Evolutionary conservation across 2,888 invertebrate genomes (phyloP), one percentile per base, ranked within the genome.

Genomic region (Eristalis tenax): DNA sequence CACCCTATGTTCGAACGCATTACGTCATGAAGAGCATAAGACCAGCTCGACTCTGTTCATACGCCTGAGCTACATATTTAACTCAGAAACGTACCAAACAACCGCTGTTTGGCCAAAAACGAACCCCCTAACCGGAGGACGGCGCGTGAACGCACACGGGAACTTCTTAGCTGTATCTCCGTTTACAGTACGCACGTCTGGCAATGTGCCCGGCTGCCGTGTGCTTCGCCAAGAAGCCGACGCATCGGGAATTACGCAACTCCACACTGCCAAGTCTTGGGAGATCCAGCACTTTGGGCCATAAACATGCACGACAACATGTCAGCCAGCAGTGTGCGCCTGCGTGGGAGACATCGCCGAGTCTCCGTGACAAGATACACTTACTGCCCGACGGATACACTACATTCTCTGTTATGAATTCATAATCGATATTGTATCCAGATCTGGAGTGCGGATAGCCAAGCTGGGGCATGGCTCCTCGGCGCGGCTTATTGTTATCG

Each of bases 71-170:
- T 38, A 75, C 74, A 81, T 81, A 63, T 43, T 75, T 75, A 69
- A 64, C 35, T 32, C 18, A 35, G 26, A 65, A 80, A 66, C 79
- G 79, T 73, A 26, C 43, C 22, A 69, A 69, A 81, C 57, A 75
- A 81, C 81, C 75, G 81, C 81, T 81, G 68, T 38, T 68, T 68
- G 73, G n/a, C 73, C 66, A 68, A 80, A 80, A 74, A 80, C 66
- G 68, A 68, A 61, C 38, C 18, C 56, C 38, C 26, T 6, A 61
- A 56, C 15, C 68, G 68, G 28, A 22, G 32, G 32, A 79, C 80
- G 43, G 23, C 73, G 4, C 13, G 28, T 10, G 57, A 23, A 43
- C n/a, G 26, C 26, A 28, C 68, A 6, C 63, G 64, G 64, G 64
- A 32, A 38, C 71, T 65, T 73, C 73, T 73, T 66, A 80, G 35